A percentile compares a stretch with the other conserved stretches of the same genome.
Conservation (phyloP, 2,113 vertebrate species). For the Sander vitreus region DNA sequence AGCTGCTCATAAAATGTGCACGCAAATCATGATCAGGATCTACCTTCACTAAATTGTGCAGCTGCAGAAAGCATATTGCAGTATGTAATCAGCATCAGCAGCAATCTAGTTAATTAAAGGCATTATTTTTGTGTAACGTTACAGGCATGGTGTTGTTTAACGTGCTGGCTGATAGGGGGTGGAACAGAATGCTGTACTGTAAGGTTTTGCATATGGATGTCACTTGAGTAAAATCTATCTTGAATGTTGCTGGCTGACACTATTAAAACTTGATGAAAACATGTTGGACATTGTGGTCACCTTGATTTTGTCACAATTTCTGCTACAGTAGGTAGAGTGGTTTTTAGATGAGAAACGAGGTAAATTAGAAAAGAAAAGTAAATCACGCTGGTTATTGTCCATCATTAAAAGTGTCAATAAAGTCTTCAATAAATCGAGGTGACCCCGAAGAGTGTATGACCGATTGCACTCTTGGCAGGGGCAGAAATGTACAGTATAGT, state of each 20-base stretch:
- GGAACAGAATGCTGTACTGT: conserved; percentile 62
- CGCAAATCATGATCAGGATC: conserved; percentile 56
- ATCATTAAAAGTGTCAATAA: neutral
- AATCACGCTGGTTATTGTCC: neutral
- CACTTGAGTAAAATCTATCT: conserved; percentile 63
- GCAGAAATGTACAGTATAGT: conserved; percentile 59
- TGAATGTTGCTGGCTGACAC: conserved; percentile 78
- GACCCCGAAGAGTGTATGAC: conserved; percentile 3
- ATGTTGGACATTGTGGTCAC: conserved; percentile 42
- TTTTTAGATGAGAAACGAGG: neutral
- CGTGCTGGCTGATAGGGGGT: conserved; percentile 61
- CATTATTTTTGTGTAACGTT: conserved; percentile 71
- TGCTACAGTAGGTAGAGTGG: neutral
- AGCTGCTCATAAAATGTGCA: conserved; percentile 67
- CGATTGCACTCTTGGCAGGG: conserved; percentile 19
- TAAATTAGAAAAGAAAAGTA: neutral
- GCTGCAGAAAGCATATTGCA: conserved; percentile 59
- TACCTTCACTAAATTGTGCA: conserved; percentile 70
- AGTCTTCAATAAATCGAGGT: neutral
- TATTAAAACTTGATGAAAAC: conserved; percentile 80
- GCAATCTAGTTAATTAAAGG: conserved; percentile 65
- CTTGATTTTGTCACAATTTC: conserved; percentile 37
- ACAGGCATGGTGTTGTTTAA: conserved; percentile 77
- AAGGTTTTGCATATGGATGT: conserved; percentile 67
- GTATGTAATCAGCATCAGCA: conserved; percentile 55